phyloP scores from a whole-genome alignment of 2,888 invertebrate species.

The Limnephilus auricula region DNA sequence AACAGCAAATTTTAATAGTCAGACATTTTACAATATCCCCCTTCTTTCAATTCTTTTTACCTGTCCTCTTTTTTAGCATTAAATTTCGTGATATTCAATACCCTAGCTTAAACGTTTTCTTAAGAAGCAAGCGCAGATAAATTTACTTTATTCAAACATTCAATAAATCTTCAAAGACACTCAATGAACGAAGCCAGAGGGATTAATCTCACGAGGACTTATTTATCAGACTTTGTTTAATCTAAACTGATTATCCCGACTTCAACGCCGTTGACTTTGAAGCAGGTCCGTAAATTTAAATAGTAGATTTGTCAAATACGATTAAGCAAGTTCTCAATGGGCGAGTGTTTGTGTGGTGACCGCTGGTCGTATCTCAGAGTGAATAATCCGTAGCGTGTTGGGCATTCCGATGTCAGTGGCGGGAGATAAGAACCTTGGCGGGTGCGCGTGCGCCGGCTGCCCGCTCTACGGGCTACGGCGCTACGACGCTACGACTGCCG shows the following conservation, averaged over 20 bases:
- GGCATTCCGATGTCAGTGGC: conserved; percentile 23
- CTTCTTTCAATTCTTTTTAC: background rate
- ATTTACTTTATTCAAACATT: background rate
- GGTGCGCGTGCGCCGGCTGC: conserved; percentile 17
- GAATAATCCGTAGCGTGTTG: conserved; percentile 21
- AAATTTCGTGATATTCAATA: background rate
- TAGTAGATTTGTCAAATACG: conserved; percentile 7
- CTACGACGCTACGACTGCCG: background rate
- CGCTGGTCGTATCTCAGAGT: conserved; percentile 36
- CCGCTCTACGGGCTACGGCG: background rate
- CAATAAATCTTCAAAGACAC: background rate
- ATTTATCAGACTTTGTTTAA: background rate
- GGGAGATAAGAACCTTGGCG: conserved; percentile 3
- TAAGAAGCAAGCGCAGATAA: background rate
- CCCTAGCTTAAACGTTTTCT: background rate
- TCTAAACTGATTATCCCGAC: background rate
- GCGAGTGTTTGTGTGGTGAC: background rate
- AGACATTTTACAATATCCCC: background rate
- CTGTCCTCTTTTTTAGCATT: background rate
- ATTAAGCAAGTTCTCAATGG: background rate
- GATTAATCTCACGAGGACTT: background rate
- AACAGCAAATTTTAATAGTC: background rate
- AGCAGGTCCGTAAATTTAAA: background rate
- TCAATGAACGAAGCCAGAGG: background rate
- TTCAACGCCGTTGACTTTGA: background rate